Conservation (phyloP, 2,113 vertebrate genomes). For the Empidonax traillii region DNA sequence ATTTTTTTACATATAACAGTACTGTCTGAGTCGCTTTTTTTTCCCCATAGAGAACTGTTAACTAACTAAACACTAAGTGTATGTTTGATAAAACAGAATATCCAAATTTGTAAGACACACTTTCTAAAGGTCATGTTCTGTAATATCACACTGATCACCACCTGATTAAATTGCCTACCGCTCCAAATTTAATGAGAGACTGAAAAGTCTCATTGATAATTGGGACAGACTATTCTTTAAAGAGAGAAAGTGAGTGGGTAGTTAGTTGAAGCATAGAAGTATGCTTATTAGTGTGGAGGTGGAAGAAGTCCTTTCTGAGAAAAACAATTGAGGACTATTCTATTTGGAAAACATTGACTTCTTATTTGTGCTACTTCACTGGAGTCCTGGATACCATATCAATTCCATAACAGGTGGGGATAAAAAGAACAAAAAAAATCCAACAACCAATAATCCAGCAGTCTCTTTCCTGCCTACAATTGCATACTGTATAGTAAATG, state of each 20-base stretch:
- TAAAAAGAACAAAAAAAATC: neutral
- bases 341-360: slow-evolving; percentile 47
- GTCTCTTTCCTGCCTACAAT: neutral
- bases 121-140: slow-evolving; percentile 31
- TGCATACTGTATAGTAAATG: neutral
- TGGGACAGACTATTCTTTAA: slow-evolving; percentile 28
- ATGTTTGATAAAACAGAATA: neutral
- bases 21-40: neutral
- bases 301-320: slow-evolving; percentile 8
- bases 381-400: neutral
- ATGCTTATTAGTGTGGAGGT: slow-evolving; percentile 53
- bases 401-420: rapidly evolving
- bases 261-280: slow-evolving; percentile 22
- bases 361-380: slow-evolving; percentile 12
- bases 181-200: slow-evolving; percentile 49
- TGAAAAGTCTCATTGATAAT: slow-evolving; percentile 57
- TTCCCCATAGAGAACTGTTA: neutral
- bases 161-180: slow-evolving; percentile 33
- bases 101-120: neutral
- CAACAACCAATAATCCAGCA: neutral
- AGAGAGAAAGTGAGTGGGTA: slow-evolving; percentile 51
- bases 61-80: neutral
- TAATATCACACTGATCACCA: neutral
- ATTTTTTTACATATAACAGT: neutral
- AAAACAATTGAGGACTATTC: slow-evolving; percentile 50